Conservation (phyloP, 2,888 invertebrate species). For the Trichopoda pennipes region DNA sequence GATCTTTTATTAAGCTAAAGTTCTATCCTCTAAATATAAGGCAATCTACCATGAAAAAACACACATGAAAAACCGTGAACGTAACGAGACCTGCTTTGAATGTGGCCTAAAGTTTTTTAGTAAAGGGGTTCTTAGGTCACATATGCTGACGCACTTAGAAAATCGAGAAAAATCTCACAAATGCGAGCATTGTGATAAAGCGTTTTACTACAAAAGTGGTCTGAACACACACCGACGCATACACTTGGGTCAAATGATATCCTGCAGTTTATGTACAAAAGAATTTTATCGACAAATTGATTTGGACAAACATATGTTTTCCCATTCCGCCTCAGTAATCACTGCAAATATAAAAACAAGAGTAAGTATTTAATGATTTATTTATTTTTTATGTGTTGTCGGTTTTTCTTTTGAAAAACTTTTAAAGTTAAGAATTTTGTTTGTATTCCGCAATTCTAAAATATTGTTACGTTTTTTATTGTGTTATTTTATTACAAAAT, state of each 20-base stretch:
- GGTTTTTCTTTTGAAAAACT: too few species aligned
- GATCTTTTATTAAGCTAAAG: slow-evolving; percentile 40
- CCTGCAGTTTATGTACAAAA: slow-evolving; percentile 51
- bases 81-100: slow-evolving; percentile 29
- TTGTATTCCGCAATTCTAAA: too few species aligned
- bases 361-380: slow-evolving; percentile 19
- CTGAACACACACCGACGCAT: slow-evolving; percentile 55
- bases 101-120: slow-evolving; percentile 45
- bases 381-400: not conserved
- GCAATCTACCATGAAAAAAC: slow-evolving; percentile 38
- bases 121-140: slow-evolving; percentile 1
- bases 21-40: slow-evolving; percentile 3
- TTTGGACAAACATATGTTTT: slow-evolving; percentile 44
- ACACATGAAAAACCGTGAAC: slow-evolving; percentile 40
- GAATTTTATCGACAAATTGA: slow-evolving; percentile 49
- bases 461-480: too few species aligned
- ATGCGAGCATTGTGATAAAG: slow-evolving; percentile 59
- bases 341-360: slow-evolving; percentile 9
- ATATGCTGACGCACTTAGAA: slow-evolving; percentile 43
- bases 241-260: slow-evolving; percentile 55
- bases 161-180: slow-evolving; percentile 52
- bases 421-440: too few species aligned
- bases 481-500: too few species aligned
- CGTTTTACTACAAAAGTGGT: slow-evolving; percentile 24
- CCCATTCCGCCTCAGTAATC: slow-evolving; percentile 35